Percentiles rank a stretch among this genome's conserved stretches.
These are phyloP conservation scores for Danaus melanippus DNA, from an alignment of 1,140 invertebrate genomes.

Conservation along the genomic window DNA sequence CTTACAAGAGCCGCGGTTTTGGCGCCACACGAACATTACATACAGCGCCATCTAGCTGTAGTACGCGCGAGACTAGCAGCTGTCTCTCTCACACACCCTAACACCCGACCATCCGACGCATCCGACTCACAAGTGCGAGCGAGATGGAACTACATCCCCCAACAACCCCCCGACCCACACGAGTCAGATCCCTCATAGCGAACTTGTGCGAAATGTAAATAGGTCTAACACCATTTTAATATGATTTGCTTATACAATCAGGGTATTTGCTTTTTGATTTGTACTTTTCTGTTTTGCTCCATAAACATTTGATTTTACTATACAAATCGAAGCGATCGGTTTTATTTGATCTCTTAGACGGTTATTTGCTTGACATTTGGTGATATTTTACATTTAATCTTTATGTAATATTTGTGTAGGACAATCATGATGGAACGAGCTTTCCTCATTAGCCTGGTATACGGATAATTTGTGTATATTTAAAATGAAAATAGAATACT, in stretches of 20 bases:
- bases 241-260: conserved; percentile 21
- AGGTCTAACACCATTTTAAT: conserved; percentile 10
- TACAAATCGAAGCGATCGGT: not conserved
- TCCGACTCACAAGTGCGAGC: conserved; percentile 39
- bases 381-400: conserved; percentile 51
- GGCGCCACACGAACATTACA: conserved; percentile 92
- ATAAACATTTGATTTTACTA: conserved; percentile 1
- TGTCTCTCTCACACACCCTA: conserved; percentile 21
- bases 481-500: conserved; percentile 41
- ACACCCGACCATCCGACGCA: conserved; percentile 11
- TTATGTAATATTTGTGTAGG: conserved; percentile 46
- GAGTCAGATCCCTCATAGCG: conserved; percentile 53
- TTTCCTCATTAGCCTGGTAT: conserved; percentile 65
- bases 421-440: conserved; percentile 51
- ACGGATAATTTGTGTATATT: conserved; percentile 49
- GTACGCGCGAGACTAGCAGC: conserved; percentile 80
- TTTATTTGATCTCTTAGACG: conserved; percentile 11
- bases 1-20: conserved; percentile 83
- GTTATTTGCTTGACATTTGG: conserved; percentile 23
- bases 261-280: conserved; percentile 15
- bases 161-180: conserved; percentile 61
- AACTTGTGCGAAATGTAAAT: conserved; percentile 13
- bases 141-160: conserved; percentile 64
- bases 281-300: not conserved
- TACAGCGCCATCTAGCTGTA: conserved; percentile 88